Evolutionary conservation across 2,113 vertebrate species (phyloP).

Genomic region (Tragelaphus scriptus): DNA sequence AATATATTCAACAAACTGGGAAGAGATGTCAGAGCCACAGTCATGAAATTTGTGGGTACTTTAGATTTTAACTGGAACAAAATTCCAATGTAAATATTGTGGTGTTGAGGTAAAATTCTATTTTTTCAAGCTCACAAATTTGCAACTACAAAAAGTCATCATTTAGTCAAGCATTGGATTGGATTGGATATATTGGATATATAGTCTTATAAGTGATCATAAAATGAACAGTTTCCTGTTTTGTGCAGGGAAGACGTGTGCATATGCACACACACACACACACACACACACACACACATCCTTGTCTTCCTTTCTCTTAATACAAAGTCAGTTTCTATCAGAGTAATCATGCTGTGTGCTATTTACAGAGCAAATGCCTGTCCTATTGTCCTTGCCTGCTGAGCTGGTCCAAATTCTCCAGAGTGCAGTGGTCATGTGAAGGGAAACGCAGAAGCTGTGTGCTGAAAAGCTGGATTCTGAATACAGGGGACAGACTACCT

Average conservation of each 20-base stretch:
- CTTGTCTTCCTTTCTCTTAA: background rate
- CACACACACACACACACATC: too few species aligned
- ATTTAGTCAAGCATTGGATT: background rate
- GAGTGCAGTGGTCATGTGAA: constrained; percentile 25
- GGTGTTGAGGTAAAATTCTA: background rate
- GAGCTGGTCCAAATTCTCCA: constrained; percentile 50
- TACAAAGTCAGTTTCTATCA: background rate
- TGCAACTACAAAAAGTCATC: background rate
- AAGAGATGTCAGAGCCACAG: background rate
- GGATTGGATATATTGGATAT: background rate
- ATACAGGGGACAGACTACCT: constrained; percentile 40
- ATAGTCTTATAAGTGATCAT: background rate
- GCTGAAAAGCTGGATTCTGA: constrained; percentile 55
- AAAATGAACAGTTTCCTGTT: background rate
- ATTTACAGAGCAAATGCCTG: constrained; percentile 35
- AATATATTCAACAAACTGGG: constrained; percentile 32
- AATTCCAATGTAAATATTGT: background rate
- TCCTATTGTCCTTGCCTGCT: constrained; percentile 34
- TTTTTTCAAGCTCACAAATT: background rate
- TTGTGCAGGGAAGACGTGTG: background rate
- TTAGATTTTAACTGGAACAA: background rate
- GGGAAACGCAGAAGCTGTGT: constrained; percentile 60
- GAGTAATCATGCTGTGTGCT: background rate
- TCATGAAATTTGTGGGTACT: background rate
- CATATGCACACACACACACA: too few species aligned